phyloP scores from a whole-genome alignment of 2,797 vertebrate species.

The Gambelia wislizenii region DNA sequence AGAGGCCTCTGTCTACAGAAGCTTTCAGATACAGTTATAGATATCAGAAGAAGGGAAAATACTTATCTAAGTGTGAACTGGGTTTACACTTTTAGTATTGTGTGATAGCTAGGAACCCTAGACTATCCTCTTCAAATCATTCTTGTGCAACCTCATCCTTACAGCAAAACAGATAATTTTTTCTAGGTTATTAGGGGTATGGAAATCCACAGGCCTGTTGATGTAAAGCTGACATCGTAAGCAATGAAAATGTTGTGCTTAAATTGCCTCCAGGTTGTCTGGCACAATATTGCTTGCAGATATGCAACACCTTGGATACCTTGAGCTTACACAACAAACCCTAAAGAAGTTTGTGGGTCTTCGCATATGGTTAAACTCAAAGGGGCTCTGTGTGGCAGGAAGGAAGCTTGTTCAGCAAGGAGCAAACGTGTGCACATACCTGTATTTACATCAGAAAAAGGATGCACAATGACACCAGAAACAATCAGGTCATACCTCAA shows the following conservation, averaged over 20 bases:
- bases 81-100: conserved; percentile 8
- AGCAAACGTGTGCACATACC: not conserved
- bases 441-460: conserved; percentile 41
- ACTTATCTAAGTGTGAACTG: not conserved
- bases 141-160: conserved; percentile 35
- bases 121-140: conserved; percentile 46
- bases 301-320: conserved; percentile 2
- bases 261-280: not conserved
- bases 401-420: conserved; percentile 40
- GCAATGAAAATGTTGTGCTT: not conserved
- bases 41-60: not conserved
- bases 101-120: not conserved
- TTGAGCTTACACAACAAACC: conserved; percentile 10
- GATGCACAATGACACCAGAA: conserved; percentile 16
- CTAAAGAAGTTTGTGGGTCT: not conserved
- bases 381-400: conserved; percentile 18
- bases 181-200: conserved; percentile 38
- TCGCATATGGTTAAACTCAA: conserved; percentile 21
- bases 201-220: conserved; percentile 12
- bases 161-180: conserved; percentile 23
- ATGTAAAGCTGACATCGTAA: not conserved
- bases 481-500: conserved; percentile 45
- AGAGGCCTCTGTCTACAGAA: conserved; percentile 3
- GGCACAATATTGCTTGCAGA: conserved; percentile 31
- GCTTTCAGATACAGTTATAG: not conserved